These are phyloP conservation scores for Thunnus albacares DNA, from an alignment of 2,797 vertebrate species.

Conservation along the genomic window DNA sequence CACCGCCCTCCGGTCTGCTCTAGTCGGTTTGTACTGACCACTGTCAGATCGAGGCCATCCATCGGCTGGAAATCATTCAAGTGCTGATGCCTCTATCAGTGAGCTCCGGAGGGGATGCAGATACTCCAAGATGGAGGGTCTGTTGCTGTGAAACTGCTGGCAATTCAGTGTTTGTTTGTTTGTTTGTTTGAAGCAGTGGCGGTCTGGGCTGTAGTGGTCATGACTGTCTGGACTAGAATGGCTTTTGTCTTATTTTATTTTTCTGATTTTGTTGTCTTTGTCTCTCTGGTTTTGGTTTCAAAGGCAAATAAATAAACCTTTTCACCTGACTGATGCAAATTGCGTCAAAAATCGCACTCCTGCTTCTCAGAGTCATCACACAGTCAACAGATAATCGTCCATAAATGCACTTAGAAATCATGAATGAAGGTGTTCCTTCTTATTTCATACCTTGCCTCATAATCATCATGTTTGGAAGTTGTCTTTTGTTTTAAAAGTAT, in stretches of 20 bases:
- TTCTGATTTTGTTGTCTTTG: neutral
- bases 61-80: constrained; percentile 20
- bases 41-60: constrained; percentile 17
- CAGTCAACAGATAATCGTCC: neutral
- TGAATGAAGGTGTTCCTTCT: neutral
- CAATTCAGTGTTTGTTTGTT: constrained; percentile 6
- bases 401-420: neutral
- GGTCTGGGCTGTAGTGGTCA: constrained; percentile 18
- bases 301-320: neutral
- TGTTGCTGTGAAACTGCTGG: constrained; percentile 20
- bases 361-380: neutral
- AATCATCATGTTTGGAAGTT: neutral
- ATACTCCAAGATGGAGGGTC: constrained; percentile 11
- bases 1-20: constrained; percentile 58
- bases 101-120: constrained; percentile 20
- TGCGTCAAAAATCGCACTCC: neutral
- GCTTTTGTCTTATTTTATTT: neutral
- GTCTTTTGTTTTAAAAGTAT: neutral
- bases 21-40: constrained; percentile 53
- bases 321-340: neutral
- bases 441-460: neutral
- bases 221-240: constrained; percentile 14
- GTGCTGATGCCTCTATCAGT: constrained; percentile 34
- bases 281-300: neutral
- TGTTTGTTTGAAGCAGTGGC: constrained; percentile 19